phyloP scores from a whole-genome alignment of 2,888 invertebrate species.

The Branchipolynoe longqiensis region DNA sequence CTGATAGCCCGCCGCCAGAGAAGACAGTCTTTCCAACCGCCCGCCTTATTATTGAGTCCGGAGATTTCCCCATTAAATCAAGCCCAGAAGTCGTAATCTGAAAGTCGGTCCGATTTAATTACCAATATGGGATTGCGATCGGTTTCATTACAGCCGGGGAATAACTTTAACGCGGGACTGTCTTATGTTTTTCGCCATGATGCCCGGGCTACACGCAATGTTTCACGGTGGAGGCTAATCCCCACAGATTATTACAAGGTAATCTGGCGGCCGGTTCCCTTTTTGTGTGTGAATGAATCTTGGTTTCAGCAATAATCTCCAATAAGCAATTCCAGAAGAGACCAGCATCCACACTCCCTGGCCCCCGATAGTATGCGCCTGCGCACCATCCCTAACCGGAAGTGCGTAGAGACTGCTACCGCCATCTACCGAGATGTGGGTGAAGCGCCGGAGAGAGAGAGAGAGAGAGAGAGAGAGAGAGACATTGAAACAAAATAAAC shows the following conservation, averaged over 20 bases:
- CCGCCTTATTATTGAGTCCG: too few species aligned
- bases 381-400: slow-evolving; percentile 14
- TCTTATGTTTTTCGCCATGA: not conserved
- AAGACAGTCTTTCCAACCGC: too few species aligned
- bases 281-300: slow-evolving; percentile 14
- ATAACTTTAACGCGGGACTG: slow-evolving; percentile 34
- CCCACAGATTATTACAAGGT: slow-evolving; percentile 44
- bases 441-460: not conserved
- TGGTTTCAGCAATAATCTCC: slow-evolving; percentile 33
- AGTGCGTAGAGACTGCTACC: not conserved
- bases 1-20: too few species aligned
- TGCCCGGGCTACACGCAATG: not conserved
- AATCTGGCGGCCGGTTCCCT: too few species aligned
- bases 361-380: not conserved
- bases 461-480: not conserved
- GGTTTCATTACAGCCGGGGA: slow-evolving; percentile 12
- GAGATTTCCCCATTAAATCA: not conserved
- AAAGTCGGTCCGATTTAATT: slow-evolving; percentile 27
- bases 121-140: slow-evolving; percentile 9
- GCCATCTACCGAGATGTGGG: not conserved
- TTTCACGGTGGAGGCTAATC: slow-evolving; percentile 1
- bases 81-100: not conserved
- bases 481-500: too few species aligned
- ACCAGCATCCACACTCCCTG: not conserved
- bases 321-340: not conserved